Evolutionary conservation across 2,888 invertebrate species (phyloP), one percentile per base, ranked within the genome.

Genomic region (Thymelicus lineola): DNA sequence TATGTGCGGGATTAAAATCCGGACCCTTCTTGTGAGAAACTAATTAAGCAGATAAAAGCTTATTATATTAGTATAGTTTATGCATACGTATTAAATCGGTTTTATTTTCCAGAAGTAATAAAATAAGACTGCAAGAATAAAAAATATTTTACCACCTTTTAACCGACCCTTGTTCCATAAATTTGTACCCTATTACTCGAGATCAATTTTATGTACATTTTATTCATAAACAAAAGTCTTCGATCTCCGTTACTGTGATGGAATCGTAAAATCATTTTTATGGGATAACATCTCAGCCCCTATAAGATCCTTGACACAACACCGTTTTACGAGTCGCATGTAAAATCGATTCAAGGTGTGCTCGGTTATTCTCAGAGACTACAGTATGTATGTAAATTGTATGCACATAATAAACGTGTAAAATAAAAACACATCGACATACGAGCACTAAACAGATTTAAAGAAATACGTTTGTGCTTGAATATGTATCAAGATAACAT

Each of bases 191-290:
- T 64, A 65, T 79, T 77, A 76, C 82, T 80, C 77, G 79, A 81
- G 84, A 82, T 82, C 75, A 77, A 79, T 81, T 86, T 85, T 86
- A 88, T 86, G 82, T 86, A 75, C 80, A 82, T 86, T 87, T 87
- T 86, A 88, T 89, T 86, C 86, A 88, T 88, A 88, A 86, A 86
- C 85, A 84, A 78, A 78, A 78, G 77, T 79, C 81, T 85, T 84
- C 81, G 83, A 86, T 87, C 84, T 82, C 82, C 82, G 77, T 72
- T 78, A 80, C 80, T 80, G 79, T 85, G 87, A 88, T 87, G 85
- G 84, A 88, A 88, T 89, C 89, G 86, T 91, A 90, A 91, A 91
- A 88, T 87, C 82, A 88, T 89, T 88, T 90, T 91, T 90, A 86
- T 89, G 88, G 84, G 85, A 86, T 86, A 82, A 85, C 80, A 80